These are phyloP conservation scores for Bolinopsis microptera DNA, from an alignment of 37 sponge, comb jelly and placozoan species.

Conservation along the genomic window DNA sequence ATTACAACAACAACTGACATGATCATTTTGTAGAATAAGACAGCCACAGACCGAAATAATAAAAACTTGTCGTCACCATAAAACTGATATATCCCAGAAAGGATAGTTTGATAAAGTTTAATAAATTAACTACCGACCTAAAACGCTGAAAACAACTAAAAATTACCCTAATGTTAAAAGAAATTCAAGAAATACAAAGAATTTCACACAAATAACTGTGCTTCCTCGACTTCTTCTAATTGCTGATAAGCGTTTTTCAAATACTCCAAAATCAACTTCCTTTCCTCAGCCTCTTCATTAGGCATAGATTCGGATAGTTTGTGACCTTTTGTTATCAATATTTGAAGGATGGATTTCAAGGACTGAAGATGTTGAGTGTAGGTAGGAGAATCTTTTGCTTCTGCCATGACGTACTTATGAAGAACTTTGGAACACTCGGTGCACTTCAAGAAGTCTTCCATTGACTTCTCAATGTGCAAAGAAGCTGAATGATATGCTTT, in stretches of 20 bases:
- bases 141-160: too few species aligned
- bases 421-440: not conserved
- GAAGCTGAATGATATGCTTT: conserved; percentile 48
- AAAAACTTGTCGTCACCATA: too few species aligned
- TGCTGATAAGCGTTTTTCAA: not conserved
- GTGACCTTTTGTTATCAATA: conserved; percentile 54
- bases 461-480: conserved; percentile 24
- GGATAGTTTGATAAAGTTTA: too few species aligned
- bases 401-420: not conserved
- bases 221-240: conserved; percentile 36
- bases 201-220: conserved; percentile 9
- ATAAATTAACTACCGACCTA: too few species aligned
- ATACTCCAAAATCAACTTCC: not conserved
- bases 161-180: too few species aligned
- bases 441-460: conserved; percentile 27
- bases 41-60: too few species aligned
- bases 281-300: not conserved
- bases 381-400: conserved; percentile 23
- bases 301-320: not conserved
- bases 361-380: conserved; percentile 36
- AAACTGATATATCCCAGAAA: too few species aligned
- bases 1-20: too few species aligned
- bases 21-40: too few species aligned
- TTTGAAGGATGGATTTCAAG: conserved; percentile 37
- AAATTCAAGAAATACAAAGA: not conserved